Base-by-base conservation (phyloP, 1,140 invertebrate species). In the Drosophila elegans region DNA sequence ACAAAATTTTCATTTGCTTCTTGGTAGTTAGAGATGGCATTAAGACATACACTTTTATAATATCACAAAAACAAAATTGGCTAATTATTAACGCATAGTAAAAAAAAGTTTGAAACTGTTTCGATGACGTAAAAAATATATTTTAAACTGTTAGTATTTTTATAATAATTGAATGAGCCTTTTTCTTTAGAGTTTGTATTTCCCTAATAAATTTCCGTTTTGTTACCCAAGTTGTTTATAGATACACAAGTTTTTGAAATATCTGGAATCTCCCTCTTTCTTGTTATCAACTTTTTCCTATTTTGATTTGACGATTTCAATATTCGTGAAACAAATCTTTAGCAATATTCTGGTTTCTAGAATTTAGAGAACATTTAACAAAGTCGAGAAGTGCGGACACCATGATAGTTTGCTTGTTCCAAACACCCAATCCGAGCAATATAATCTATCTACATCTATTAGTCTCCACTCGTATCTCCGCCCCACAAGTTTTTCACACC, bases 401-500 rank as follows among this genome's bases (percentile, higher is more conserved):
- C 44, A 12, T 16, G 11, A 38, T 48, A 59, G 29, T 42, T 39
- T 2, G 29, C 1, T 38, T 4, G 42, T 46, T 44, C 11, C 42
- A 25, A 46, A 46, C 48, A 27, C 32, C 52, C 12, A 54, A 46
- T 42, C 42, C 21, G 29, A 54, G 38, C 12, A 39, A 38, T 36
- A 67, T 27, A 38, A 42, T 52, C 59, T 68, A 32, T 52, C 36
- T 29, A 63, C 46, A 68, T 36, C 48, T 49, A 55, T 44, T 54
- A 74, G 41, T 53, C 25, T 53, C 73, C 41, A 46, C 51, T 77
- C 49, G 63, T 59, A 67, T 76, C 54, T 44, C 39, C 54, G 56
- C 55, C 74, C 79, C 84, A 86, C 83, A 83, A 82, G 72, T 86
- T 86, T 86, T 86, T 88, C 83, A 86, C 79, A 88, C 79, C 77